A percentile compares a stretch with the other conserved stretches of the same genome.
Conservation (phyloP, 2,888 invertebrate species). For the Athalia circularis region DNA sequence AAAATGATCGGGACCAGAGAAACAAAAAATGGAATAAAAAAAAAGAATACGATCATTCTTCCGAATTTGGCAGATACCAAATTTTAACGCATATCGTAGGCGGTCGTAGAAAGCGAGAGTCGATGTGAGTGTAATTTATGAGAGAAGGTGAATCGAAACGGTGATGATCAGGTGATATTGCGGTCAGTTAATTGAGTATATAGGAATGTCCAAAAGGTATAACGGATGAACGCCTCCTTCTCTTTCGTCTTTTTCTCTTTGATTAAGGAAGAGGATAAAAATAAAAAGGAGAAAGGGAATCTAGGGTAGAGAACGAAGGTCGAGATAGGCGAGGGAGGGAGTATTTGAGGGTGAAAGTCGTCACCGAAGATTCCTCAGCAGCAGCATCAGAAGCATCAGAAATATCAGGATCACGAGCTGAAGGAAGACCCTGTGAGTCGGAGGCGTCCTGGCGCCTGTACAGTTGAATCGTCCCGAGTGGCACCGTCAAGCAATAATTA, state of each 20-base stretch:
- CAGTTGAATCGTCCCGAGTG: slow-evolving; percentile 57
- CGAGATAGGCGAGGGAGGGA: not conserved
- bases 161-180: not conserved
- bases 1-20: too few species aligned
- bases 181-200: not conserved
- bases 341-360: slow-evolving; percentile 33
- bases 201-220: not conserved
- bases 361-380: not conserved
- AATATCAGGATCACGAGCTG: too few species aligned
- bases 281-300: too few species aligned
- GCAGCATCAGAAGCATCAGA: too few species aligned
- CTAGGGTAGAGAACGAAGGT: not conserved
- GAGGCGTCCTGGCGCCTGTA: slow-evolving; percentile 69
- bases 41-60: too few species aligned
- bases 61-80: too few species aligned
- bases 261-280: not conserved
- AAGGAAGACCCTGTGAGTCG: slow-evolving; percentile 11
- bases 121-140: too few species aligned
- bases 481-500: slow-evolving; percentile 70
- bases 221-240: slow-evolving; percentile 24
- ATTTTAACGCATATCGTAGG: too few species aligned
- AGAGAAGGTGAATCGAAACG: not conserved
- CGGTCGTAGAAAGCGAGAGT: too few species aligned
- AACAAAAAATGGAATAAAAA: too few species aligned
- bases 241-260: not conserved